These are phyloP conservation scores for Epinephelus fuscoguttatus DNA, from an alignment of 2,113 vertebrate species.

Conservation along the genomic window DNA sequence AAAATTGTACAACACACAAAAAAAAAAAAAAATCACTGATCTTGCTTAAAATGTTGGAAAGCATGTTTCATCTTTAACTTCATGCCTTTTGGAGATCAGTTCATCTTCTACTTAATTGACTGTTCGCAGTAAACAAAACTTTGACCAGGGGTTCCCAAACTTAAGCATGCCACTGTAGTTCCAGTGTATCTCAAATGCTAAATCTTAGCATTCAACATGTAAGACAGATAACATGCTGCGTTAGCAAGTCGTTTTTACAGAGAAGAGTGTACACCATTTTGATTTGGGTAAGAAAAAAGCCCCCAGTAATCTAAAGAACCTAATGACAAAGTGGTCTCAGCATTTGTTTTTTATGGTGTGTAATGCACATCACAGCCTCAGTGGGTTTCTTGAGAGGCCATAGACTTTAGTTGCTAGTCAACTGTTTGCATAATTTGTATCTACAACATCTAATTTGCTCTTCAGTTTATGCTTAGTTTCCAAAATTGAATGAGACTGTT, in stretches of 20 bases:
- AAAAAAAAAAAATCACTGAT: too few species aligned
- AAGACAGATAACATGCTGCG: background rate
- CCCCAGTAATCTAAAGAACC: background rate
- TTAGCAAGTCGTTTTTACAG: background rate
- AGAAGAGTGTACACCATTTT: background rate
- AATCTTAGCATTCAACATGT: background rate
- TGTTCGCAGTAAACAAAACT: too few species aligned
- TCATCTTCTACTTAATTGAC: too few species aligned
- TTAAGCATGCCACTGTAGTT: too few species aligned
- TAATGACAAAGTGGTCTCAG: background rate
- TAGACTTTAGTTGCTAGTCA: background rate
- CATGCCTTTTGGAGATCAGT: too few species aligned
- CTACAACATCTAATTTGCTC: background rate
- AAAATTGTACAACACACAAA: too few species aligned
- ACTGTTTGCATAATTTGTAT: background rate
- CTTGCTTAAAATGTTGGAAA: too few species aligned
- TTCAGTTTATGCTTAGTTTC: slow-evolving; percentile 28
- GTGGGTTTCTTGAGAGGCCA: background rate
- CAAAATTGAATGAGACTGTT: slow-evolving; percentile 14
- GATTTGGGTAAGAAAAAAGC: background rate
- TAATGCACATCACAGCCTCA: background rate
- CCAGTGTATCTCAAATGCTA: too few species aligned
- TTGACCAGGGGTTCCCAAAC: too few species aligned
- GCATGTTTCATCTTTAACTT: too few species aligned
- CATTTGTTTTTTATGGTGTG: background rate